These are phyloP conservation scores for Andinoacara biseriatus DNA, from an alignment of 2,113 vertebrate genomes.

Conservation along the genomic window DNA sequence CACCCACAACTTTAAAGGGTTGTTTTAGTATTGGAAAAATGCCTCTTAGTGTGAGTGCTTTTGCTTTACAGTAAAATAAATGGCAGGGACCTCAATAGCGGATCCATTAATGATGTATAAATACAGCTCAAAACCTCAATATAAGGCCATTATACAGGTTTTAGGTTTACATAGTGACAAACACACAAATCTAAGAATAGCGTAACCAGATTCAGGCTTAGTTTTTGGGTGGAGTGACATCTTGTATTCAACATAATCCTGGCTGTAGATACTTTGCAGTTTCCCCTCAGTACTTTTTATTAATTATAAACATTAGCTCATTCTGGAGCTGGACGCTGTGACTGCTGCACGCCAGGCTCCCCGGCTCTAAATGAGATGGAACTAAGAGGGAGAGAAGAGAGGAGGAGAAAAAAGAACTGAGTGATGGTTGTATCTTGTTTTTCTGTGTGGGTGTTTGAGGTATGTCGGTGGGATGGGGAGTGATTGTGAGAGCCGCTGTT, in stretches of 20 bases:
- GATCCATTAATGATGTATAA: constrained; percentile 31
- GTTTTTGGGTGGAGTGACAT: constrained; percentile 56
- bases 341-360: constrained; percentile 43
- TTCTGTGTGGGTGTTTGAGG: constrained; percentile 60
- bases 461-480: constrained; percentile 55
- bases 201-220: constrained; percentile 17
- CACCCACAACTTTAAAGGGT: constrained; percentile 19
- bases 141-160: neutral
- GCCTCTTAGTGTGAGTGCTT: neutral
- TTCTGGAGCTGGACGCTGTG: constrained; percentile 46
- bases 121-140: neutral
- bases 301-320: constrained; percentile 71
- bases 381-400: neutral
- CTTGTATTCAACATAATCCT: constrained; percentile 44
- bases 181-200: constrained; percentile 26
- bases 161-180: neutral
- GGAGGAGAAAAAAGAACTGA: neutral
- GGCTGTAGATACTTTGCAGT: constrained; percentile 53
- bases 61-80: constrained; percentile 49
- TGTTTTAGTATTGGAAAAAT: constrained; percentile 25
- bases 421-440: constrained; percentile 34
- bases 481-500: constrained; percentile 4
- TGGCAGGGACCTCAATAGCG: constrained; percentile 27
- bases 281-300: constrained; percentile 64
- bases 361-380: constrained; percentile 36